phyloP scores from a whole-genome alignment of 2,888 invertebrate genomes.

The Heliconius ethilla region DNA sequence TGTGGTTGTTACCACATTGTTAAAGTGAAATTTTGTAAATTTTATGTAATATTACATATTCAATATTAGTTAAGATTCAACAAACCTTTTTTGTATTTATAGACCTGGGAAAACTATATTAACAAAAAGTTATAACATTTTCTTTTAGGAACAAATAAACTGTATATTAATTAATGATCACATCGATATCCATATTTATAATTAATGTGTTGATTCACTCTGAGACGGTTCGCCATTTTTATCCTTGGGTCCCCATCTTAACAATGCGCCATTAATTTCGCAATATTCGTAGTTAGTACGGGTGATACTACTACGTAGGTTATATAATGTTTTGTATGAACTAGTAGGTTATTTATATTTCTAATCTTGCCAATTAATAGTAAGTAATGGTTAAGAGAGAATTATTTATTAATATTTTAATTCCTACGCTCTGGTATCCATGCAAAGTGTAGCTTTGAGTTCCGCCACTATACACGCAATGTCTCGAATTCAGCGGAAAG shows the following conservation, averaged over 20 bases:
- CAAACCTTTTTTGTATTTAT: too few species aligned
- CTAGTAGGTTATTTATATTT: neutral
- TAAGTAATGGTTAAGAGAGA: neutral
- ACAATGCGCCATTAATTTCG: conserved; percentile 31
- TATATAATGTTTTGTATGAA: neutral
- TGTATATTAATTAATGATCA: conserved; percentile 25
- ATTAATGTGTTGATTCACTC: conserved; percentile 11
- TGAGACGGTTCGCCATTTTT: conserved; percentile 27
- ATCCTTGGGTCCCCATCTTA: conserved; percentile 24
- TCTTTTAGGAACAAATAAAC: conserved; percentile 4
- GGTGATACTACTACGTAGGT: neutral
- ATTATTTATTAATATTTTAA: too few species aligned
- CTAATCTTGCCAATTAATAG: neutral
- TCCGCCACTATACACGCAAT: too few species aligned
- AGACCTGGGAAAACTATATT: neutral
- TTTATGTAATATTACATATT: too few species aligned
- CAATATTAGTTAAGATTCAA: too few species aligned
- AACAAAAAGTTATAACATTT: neutral
- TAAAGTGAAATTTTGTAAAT: too few species aligned
- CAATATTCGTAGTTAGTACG: conserved; percentile 4
- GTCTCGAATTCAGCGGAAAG: too few species aligned
- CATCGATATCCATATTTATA: conserved; percentile 28
- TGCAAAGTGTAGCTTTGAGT: too few species aligned
- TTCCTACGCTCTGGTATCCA: too few species aligned
- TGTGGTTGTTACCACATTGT: too few species aligned